A percentile compares a stretch with the other conserved stretches of the same genome.
phyloP scores from a whole-genome alignment of 2,888 invertebrate genomes.

The Cheilosia pagana region DNA sequence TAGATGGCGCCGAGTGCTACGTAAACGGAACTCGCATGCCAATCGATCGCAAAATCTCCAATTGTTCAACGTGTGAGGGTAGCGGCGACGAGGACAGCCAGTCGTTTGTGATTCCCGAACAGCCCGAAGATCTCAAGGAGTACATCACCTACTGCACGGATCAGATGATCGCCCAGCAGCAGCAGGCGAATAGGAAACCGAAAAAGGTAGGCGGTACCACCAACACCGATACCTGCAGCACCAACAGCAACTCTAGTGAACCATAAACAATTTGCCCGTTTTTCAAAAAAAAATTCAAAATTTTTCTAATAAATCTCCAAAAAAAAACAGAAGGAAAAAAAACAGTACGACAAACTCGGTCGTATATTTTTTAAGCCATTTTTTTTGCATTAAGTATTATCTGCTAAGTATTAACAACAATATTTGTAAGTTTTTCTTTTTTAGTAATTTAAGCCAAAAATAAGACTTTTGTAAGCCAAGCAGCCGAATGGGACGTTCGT shows the following conservation, averaged over 20 bases:
- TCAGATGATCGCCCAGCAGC: slow-evolving; percentile 76
- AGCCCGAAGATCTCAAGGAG: slow-evolving; percentile 72
- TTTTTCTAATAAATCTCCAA: slow-evolving; percentile 53
- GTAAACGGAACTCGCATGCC: slow-evolving; percentile 85
- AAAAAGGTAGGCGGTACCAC: slow-evolving; percentile 78
- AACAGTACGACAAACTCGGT: neutral
- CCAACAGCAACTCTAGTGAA: slow-evolving; percentile 44
- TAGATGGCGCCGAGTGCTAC: slow-evolving; percentile 84
- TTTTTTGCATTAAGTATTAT: slow-evolving; percentile 46
- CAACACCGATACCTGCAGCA: slow-evolving; percentile 51
- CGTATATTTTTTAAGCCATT: slow-evolving; percentile 21
- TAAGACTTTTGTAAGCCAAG: slow-evolving; percentile 5
- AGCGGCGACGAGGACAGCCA: slow-evolving; percentile 85
- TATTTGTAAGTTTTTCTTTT: slow-evolving; percentile 43
- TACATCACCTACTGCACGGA: slow-evolving; percentile 59
- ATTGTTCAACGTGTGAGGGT: slow-evolving; percentile 90
- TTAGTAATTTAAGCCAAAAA: slow-evolving; percentile 11
- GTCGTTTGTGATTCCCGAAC: slow-evolving; percentile 77
- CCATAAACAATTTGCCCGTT: slow-evolving; percentile 80
- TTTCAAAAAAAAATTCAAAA: neutral
- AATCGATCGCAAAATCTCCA: slow-evolving; percentile 87
- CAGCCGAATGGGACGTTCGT: neutral
- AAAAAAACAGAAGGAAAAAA: neutral
- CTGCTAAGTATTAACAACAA: slow-evolving; percentile 50
- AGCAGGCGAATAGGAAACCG: slow-evolving; percentile 55